A percentile compares a stretch with the other conserved stretches of the same genome.
Conservation (phyloP, 2,797 vertebrate species). For the Falco rusticolus region DNA sequence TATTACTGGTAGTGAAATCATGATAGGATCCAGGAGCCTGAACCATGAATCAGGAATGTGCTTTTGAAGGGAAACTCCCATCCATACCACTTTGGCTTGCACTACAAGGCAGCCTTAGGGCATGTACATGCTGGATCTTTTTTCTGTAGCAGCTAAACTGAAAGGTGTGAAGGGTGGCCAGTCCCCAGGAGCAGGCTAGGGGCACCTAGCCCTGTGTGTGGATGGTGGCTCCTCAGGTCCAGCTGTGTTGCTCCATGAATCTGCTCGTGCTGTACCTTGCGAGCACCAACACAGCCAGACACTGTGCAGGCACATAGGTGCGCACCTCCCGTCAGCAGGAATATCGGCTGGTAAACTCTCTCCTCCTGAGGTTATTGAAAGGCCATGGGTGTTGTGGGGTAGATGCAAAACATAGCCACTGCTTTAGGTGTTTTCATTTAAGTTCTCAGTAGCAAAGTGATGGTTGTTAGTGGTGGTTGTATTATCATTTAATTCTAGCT, state of each 20-base stretch:
- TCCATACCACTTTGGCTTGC: neutral
- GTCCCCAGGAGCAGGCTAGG: accelerated
- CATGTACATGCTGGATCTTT: neutral
- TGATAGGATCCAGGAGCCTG: slow-evolving; percentile 4
- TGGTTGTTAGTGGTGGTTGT: accelerated
- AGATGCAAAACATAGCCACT: neutral
- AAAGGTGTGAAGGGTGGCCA: neutral
- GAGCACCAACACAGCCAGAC: accelerated
- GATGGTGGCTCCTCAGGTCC: neutral
- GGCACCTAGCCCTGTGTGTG: neutral
- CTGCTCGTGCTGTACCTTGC: neutral
- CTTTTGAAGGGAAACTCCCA: slow-evolving; percentile 8
- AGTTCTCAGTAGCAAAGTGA: neutral
- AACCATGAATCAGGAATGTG: neutral
- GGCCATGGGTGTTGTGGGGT: neutral
- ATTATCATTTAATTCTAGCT: neutral
- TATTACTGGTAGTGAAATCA: neutral
- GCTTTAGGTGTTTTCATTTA: neutral
- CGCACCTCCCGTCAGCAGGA: accelerated
- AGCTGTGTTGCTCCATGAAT: neutral
- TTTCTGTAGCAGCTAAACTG: neutral
- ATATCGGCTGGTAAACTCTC: neutral
- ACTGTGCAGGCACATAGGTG: neutral
- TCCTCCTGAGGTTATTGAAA: neutral
- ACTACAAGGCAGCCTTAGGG: neutral